Evolutionary conservation across 2,888 invertebrate species (phyloP).

Genomic region (Aspidapion aeneum): DNA sequence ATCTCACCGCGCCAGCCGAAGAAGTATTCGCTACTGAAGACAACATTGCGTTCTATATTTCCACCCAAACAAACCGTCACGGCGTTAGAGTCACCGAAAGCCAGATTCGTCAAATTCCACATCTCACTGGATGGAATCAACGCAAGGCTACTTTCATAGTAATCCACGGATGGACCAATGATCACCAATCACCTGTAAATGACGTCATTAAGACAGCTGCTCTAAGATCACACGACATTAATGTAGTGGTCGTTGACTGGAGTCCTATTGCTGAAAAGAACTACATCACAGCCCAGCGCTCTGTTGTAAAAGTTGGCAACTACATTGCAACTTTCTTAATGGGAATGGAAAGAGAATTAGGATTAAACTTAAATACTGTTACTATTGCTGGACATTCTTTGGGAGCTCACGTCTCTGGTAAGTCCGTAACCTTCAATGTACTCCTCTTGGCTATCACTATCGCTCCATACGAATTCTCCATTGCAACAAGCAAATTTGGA

Average conservation of each 20-base stretch:
- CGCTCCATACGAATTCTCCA: too few species aligned
- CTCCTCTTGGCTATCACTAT: too few species aligned
- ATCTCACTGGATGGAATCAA: conserved; percentile 27
- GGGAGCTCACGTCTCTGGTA: conserved; percentile 41
- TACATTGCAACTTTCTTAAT: conserved; percentile 32
- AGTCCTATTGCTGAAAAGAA: conserved; percentile 24
- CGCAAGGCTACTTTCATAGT: conserved; percentile 34
- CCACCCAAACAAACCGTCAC: conserved; percentile 27
- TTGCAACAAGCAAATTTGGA: too few species aligned
- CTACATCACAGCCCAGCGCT: conserved; percentile 27
- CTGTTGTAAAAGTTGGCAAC: conserved; percentile 33
- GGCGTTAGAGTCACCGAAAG: conserved; percentile 20
- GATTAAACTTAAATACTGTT: conserved; percentile 14
- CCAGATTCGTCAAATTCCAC: conserved; percentile 13
- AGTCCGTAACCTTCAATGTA: too few species aligned
- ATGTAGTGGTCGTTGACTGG: conserved; percentile 43
- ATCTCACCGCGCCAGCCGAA: conserved; percentile 12
- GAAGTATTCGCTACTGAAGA: conserved; percentile 17
- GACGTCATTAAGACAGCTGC: conserved; percentile 30
- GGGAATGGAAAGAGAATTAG: conserved; percentile 13
- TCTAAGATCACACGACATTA: conserved; percentile 32
- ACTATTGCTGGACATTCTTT: conserved; percentile 31
- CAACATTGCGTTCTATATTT: conserved; percentile 34
- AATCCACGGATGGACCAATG: conserved; percentile 40
- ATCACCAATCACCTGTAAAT: conserved; percentile 32